Percentiles rank a stretch among this genome's conserved stretches.
Conservation (phyloP, 2,797 vertebrate species). For the Notolepis coatsorum region DNA sequence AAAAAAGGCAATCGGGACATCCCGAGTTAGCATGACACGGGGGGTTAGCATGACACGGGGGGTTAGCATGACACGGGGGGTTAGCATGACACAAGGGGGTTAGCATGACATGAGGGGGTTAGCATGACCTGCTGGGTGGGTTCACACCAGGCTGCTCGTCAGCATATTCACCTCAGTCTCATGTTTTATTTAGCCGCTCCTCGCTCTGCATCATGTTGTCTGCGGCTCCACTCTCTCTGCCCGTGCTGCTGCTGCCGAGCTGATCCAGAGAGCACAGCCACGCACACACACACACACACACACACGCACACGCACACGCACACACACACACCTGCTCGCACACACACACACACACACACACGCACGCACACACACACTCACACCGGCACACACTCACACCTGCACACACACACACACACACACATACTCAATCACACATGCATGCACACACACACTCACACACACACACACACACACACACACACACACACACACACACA, state of each 20-base stretch:
- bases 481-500: constrained; percentile 29
- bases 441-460: constrained; percentile 1
- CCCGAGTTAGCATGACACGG: too few species aligned
- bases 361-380: too few species aligned
- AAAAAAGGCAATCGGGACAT: too few species aligned
- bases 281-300: constrained; percentile 12
- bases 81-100: too few species aligned
- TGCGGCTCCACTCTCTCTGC: constrained; percentile 23
- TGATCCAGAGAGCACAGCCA: constrained; percentile 22
- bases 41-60: too few species aligned
- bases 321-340: neutral
- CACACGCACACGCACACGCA: neutral
- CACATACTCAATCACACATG: too few species aligned
- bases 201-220: constrained; percentile 12
- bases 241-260: constrained; percentile 25
- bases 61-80: too few species aligned
- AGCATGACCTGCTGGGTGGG: constrained; percentile 15
- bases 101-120: constrained; percentile 9
- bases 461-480: constrained; percentile 14
- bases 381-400: too few species aligned
- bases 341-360: constrained; percentile 24
- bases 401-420: constrained; percentile 15
- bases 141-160: constrained; percentile 40
- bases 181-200: constrained; percentile 57
- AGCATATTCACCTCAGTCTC: constrained; percentile 33